Conservation (phyloP, 2,797 vertebrate species). For the Halcyon badia region DNA sequence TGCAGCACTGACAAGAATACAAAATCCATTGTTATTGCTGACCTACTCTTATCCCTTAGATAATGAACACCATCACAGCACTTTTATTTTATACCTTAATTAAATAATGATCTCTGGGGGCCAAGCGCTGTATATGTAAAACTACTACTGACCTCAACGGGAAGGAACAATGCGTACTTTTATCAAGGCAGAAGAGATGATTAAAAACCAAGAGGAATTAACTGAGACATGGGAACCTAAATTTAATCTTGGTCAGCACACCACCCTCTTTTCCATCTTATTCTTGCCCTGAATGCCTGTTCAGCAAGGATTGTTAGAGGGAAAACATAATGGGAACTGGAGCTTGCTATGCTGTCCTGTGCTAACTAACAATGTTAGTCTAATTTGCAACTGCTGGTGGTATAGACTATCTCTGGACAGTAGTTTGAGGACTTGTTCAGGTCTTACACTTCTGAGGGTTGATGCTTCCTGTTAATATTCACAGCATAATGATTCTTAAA, state of each 20-base stretch:
- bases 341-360: neutral
- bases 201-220: neutral
- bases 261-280: neutral
- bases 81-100: neutral
- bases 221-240: neutral
- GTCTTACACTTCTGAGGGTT: neutral
- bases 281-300: neutral
- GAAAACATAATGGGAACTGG: neutral
- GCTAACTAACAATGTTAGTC: neutral
- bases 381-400: neutral
- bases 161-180: neutral
- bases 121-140: neutral
- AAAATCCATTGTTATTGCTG: slow-evolving; percentile 31
- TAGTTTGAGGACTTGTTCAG: neutral
- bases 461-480: neutral
- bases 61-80: neutral
- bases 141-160: neutral
- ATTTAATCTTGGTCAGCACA: neutral
- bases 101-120: neutral
- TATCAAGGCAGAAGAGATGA: neutral
- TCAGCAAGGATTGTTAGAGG: neutral
- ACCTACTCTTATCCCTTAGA: neutral
- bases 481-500: neutral
- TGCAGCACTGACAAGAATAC: slow-evolving; percentile 15
- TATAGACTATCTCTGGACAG: neutral